These are phyloP conservation scores for Machimus atricapillus DNA, from an alignment of 2,888 invertebrate genomes.

Conservation along the genomic window DNA sequence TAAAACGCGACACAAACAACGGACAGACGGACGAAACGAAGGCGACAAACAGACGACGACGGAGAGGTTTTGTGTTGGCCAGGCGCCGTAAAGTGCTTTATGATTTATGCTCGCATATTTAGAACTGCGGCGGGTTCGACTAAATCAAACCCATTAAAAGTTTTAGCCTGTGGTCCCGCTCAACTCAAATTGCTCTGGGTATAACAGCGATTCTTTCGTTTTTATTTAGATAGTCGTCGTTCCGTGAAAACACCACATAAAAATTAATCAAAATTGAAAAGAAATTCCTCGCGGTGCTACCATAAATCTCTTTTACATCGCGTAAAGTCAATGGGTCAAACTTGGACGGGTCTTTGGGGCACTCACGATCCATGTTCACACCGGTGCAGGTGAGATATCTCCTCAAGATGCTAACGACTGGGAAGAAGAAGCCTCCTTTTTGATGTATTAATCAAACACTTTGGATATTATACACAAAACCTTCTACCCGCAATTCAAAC, in stretches of 20 bases:
- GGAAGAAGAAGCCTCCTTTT: not conserved
- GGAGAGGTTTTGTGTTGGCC: not conserved
- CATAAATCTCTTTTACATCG: constrained; percentile 18
- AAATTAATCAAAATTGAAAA: constrained; percentile 19
- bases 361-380: not conserved
- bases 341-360: not conserved
- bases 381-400: not conserved
- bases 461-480: not conserved
- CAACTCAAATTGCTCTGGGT: not conserved
- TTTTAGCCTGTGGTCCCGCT: not conserved
- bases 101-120: constrained; percentile 14
- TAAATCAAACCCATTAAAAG: not conserved
- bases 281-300: constrained; percentile 3
- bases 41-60: not conserved
- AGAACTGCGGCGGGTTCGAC: not conserved
- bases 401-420: not conserved
- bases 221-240: not conserved
- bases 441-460: constrained; percentile 1
- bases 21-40: not conserved
- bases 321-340: constrained; percentile 21
- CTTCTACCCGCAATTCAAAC: not conserved
- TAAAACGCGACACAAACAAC: not conserved
- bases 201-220: not conserved
- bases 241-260: not conserved
- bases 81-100: not conserved